Conservation (phyloP, 2,797 vertebrate genomes). For the Syndactyla subalaris region DNA sequence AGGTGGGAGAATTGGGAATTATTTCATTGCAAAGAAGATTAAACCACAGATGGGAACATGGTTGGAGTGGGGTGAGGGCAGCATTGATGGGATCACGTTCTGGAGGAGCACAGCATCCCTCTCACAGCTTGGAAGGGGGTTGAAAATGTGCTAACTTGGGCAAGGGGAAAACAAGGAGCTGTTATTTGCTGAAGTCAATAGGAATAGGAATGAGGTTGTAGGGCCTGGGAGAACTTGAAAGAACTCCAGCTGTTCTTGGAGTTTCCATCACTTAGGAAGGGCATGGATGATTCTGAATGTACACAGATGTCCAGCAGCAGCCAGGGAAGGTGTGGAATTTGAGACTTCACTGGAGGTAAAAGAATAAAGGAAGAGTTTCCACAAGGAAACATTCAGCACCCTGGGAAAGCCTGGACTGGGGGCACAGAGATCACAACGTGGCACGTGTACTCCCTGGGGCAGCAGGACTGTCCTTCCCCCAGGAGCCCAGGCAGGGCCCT, state of each 20-base stretch:
- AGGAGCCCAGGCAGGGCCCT: neutral
- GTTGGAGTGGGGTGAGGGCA: neutral
- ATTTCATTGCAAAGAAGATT: neutral
- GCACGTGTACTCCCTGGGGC: fast-evolving
- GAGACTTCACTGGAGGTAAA: neutral
- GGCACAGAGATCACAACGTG: fast-evolving
- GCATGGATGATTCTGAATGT: neutral
- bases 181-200: neutral
- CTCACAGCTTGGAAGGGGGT: neutral
- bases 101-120: neutral
- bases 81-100: fast-evolving
- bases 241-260: too few relatives aligned
- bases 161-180: neutral
- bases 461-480: neutral
- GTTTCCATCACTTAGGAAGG: neutral
- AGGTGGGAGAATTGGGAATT: neutral
- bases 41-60: neutral
- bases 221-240: neutral
- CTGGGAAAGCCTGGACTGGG: neutral
- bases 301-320: neutral
- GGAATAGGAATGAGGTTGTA: neutral
- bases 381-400: neutral
- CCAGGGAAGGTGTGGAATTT: neutral
- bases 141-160: neutral
- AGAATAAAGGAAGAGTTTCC: neutral